Evolutionary conservation across 2,113 vertebrate genomes (phyloP).

Genomic region (Polypterus senegalus): DNA sequence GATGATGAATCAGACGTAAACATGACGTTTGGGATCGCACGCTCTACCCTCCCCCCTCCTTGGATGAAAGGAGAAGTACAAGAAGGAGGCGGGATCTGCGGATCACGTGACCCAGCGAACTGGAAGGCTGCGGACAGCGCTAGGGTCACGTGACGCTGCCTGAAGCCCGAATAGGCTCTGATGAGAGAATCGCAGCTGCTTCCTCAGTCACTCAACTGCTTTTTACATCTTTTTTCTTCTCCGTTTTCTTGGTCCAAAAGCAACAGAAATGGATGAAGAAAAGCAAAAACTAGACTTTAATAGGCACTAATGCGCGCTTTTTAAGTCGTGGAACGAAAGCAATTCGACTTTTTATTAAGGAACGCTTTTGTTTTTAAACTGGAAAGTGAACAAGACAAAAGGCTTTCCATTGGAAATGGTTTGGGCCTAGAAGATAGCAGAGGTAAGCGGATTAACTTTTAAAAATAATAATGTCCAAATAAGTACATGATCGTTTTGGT

Average conservation of each 20-base stretch:
- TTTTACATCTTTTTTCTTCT: constrained; percentile 13
- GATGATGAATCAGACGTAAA: too few species aligned
- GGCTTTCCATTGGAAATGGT: constrained; percentile 58
- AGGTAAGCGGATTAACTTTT: constrained; percentile 44
- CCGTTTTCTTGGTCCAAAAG: too few species aligned
- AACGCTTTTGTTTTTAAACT: constrained; percentile 30
- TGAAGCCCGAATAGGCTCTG: constrained; percentile 14
- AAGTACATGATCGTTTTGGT: background rate
- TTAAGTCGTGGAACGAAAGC: constrained; percentile 1
- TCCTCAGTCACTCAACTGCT: constrained; percentile 11
- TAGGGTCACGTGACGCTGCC: constrained; percentile 25
- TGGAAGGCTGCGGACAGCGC: constrained; percentile 3
- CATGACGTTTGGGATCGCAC: too few species aligned
- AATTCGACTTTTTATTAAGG: constrained; percentile 12
- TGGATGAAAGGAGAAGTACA: too few species aligned
- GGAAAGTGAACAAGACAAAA: constrained; percentile 57
- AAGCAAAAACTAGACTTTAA: constrained; percentile 14
- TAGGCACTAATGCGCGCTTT: constrained; percentile 12
- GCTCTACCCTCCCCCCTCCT: too few species aligned
- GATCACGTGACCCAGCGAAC: background rate
- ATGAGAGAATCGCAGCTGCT: constrained; percentile 7
- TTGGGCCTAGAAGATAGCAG: constrained; percentile 60
- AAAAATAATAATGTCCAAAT: background rate
- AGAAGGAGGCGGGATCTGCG: too few species aligned
- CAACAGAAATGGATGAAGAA: constrained; percentile 14